Base-by-base conservation (phyloP, 2,113 vertebrate genomes). In the Tachysurus vachellii region DNA sequence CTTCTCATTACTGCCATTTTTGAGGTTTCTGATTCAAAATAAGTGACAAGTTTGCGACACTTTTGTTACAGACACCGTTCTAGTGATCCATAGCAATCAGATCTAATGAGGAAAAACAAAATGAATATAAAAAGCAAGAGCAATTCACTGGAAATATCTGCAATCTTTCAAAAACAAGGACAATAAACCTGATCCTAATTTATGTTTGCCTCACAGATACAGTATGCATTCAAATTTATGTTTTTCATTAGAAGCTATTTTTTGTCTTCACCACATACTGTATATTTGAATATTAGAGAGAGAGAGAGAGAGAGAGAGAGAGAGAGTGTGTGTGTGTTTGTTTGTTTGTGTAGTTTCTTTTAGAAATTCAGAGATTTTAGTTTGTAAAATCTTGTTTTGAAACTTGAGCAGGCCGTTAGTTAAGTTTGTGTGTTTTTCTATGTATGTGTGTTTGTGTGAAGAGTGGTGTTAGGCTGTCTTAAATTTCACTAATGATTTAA, bases 401-500 rank as follows among this genome's bases (percentile, higher is more conserved):
- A 87, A 87, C 28, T 54, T 9, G 44, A 87, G 56, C 57, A 73
- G 36, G 16, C 53, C 26, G 47, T 66, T 85, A 79, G 16, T 50
- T 79, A 80, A 19, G 82, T 73, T 68, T 85, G 56, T 85, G 76
- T 85, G 79, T 82, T 75, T 83, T 50, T 62, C 28, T 53, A 31
- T 73, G 75, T 62, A 16, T 80, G 28, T 68, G 84, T 77, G 66
- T 85, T n/a, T 89, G 70, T 84, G 86, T 23, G 44, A 14, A 47
- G 73, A 54, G n/a, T 36, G 16, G 23, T 80, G 81, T 57, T 80
- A 80, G 81, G 44, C 81, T 42, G 90, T 93, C 91, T 94, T 94
- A 94, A 91, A 92, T 95, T 94, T 95, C 94, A 93, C 92, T 93
- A 94, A 95, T 94, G 94, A 93, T 92, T 95, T 95, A 94, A 95